Base-by-base conservation (phyloP, 2,888 invertebrate genomes). In the Leucophenga montana region DNA sequence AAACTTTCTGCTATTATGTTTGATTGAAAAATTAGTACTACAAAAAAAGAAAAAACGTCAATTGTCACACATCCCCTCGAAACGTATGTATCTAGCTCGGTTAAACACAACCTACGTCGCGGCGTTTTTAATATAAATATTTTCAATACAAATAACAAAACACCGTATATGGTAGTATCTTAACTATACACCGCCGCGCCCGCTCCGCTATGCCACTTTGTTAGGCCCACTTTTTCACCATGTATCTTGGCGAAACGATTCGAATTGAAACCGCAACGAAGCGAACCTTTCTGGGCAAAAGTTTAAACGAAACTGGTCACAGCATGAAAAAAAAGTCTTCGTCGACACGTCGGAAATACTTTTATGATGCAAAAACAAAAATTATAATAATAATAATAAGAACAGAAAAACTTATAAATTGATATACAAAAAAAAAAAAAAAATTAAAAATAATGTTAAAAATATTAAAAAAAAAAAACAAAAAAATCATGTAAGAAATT, bases 291-390 rank as follows among this genome's bases (percentile, higher is more conserved):
- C 67, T 70, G 74, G 59, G 44, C 68, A 48, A 71, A 69, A 66
- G 77, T 64, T 67, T 22, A 72, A 70, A 39, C 69, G 56, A 39
- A 73, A 77, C 77, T 77, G 77, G 64, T 46, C 16, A 48, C 54
- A 54, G 20, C 18, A 18, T 18, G 4, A 54, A 54, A n/a, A 16
- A 54, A n/a, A 16, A 27, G 27, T 27, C 27, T 27, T 2, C 27
- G 27, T 4, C 27, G 27, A 14, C n/a, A 13, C 48, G 48, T 48
- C 48, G 16, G 48, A 48, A 16, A 16, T 20, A 18, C 44, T 44
- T 44, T 16, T 2, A 54, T 18, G 18, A 5, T 18, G 4, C 4
- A 54, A 54, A 16, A 20, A 20, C 20, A 54, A 54, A 54, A n/a
- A 20, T 9, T 8, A n/a, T n/a, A 54, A 18, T 13, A 54, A 54